Evolutionary conservation across 2,888 invertebrate species (phyloP).

Genomic region (Julus scanicus): DNA sequence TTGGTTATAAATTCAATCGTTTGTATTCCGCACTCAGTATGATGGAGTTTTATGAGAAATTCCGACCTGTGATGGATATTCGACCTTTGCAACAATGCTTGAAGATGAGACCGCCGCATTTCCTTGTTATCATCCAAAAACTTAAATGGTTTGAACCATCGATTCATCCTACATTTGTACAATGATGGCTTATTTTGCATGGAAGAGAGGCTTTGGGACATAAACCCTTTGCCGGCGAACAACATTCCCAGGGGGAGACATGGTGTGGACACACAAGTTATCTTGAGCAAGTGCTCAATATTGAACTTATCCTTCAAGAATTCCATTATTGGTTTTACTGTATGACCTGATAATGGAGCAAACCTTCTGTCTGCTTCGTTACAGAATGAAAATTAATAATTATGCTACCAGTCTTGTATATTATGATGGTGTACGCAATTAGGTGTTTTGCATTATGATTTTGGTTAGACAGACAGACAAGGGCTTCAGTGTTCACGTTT

Average conservation of each 20-base stretch:
- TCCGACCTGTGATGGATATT: constrained; percentile 8
- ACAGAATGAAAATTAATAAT: constrained; percentile 20
- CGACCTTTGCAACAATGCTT: background rate
- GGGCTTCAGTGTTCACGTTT: background rate
- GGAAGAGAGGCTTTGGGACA: too few relatives aligned
- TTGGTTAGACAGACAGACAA: background rate
- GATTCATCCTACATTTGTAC: background rate
- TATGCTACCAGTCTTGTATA: background rate
- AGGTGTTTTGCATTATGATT: background rate
- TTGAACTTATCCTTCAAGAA: background rate
- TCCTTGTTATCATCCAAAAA: background rate
- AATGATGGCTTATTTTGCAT: background rate
- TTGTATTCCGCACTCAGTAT: constrained; percentile 10
- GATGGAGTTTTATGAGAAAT: constrained; percentile 23
- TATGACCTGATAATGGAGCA: background rate
- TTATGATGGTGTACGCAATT: background rate
- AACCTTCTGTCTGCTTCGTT: background rate
- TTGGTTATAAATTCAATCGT: constrained; percentile 40
- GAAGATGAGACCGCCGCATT: background rate
- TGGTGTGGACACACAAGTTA: too few relatives aligned
- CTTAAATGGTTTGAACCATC: background rate
- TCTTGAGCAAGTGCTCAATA: background rate
- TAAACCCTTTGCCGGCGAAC: too few relatives aligned
- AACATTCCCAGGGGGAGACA: too few relatives aligned
- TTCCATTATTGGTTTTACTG: background rate